These are phyloP conservation scores for Calonectris borealis DNA, from an alignment of 2,113 vertebrate species.

Conservation along the genomic window DNA sequence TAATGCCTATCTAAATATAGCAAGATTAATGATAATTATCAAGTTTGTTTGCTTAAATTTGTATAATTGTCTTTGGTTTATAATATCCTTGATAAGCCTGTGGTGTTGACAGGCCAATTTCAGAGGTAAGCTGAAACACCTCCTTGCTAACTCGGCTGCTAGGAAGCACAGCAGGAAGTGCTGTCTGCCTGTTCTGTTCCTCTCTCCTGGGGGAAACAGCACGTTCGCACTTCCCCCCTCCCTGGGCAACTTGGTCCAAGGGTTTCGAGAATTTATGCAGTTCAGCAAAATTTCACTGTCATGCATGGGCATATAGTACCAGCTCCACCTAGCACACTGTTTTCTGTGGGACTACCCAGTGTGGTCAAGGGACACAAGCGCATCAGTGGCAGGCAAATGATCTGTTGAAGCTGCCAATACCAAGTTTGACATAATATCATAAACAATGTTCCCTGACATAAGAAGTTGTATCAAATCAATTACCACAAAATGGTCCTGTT, in stretches of 20 bases:
- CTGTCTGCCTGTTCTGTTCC: neutral
- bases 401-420: neutral
- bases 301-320: accelerated
- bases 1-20: neutral
- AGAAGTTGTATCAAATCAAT: constrained; percentile 53
- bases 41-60: neutral
- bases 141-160: neutral
- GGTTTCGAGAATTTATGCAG: neutral
- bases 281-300: neutral
- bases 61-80: neutral
- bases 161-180: neutral
- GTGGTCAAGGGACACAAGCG: neutral
- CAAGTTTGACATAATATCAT: constrained; percentile 11
- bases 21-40: neutral
- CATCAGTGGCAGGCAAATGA: neutral
- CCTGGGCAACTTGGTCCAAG: neutral
- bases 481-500: constrained; percentile 33
- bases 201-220: neutral
- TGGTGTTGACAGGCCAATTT: neutral
- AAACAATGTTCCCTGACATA: constrained; percentile 27
- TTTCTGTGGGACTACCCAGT: neutral
- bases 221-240: accelerated
- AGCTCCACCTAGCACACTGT: neutral
- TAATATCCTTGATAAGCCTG: neutral
- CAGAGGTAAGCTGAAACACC: neutral